Base-by-base conservation (phyloP, 2,797 vertebrate species). In the Ambastaia sidthimunki region DNA sequence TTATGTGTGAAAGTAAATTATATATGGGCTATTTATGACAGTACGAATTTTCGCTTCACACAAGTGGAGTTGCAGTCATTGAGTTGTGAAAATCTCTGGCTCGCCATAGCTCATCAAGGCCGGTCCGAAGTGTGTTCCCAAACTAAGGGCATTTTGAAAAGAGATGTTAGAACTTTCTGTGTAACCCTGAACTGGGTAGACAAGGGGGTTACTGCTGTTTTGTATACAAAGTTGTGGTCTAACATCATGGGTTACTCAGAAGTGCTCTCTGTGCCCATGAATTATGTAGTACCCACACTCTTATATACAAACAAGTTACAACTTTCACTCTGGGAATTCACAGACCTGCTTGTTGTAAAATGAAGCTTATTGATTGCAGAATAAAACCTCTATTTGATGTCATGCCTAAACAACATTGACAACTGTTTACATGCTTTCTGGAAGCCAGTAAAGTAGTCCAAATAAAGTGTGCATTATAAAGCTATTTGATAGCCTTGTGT, bases 111-210 rank as follows among this genome's bases (percentile, higher is more conserved):
- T 70, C 57, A 62, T 62, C 31, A 70, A 71, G n/a, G 74, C 23
- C 57, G 59, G 48, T 71, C 76, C 47, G 1, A 23, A 44, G 7
- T 79, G 54, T 78, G 67, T 76, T 72, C 47, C 34, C 65, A 31
- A 79, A 76, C 72, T 82, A 82, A 76, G 67, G 62, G 60, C 72
- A 79, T 82, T 71, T 75, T 82, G 71, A 79, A 50, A 71, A 44
- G 52, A 55, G 71, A 74, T 60, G 67, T 71, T 71, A 72, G 37
- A 75, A 71, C 60, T 67, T 60, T 50, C 83, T 76, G 71, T 28
- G 76, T 37, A 66, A 78, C 71, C 68, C 59, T 44, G 83, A 70
- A 47, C 47, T 34, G 21, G 71, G 59, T 71, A 75, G 71, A 78
- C 15, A 41, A 28, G 47, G 48, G 69, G n/a, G 69, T 52, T 72